These are phyloP conservation scores for Enteromius fasciolatus DNA, from an alignment of 2,797 vertebrate genomes.

Conservation along the genomic window DNA sequence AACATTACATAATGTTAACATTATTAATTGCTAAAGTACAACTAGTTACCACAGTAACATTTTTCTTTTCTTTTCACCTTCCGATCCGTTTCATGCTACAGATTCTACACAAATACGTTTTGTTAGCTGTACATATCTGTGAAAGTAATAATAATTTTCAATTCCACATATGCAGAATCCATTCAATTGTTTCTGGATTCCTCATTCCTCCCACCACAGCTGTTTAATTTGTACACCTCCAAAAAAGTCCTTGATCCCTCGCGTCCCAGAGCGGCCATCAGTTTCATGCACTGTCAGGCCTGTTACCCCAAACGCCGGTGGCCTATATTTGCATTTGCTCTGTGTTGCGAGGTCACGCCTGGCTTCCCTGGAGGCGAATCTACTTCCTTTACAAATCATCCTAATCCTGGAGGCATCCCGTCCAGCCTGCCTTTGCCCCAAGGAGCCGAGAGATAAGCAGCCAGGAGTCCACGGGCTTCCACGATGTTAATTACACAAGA, in stretches of 20 bases:
- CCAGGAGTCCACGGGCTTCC: background rate
- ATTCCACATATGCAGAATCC: background rate
- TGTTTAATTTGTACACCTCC: conserved; percentile 17
- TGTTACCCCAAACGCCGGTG: conserved; percentile 2
- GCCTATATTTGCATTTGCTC: conserved; percentile 13
- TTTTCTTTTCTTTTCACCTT: no score
- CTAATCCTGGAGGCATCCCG: conserved; percentile 23
- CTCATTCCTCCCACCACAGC: conserved; percentile 1
- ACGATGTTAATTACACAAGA: conserved; percentile 42
- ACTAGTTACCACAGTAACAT: no score
- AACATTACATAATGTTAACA: background rate
- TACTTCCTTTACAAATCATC: conserved; percentile 48
- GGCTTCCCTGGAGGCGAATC: conserved; percentile 15
- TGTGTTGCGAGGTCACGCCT: conserved; percentile 20
- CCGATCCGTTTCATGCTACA: background rate
- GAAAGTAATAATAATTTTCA: background rate
- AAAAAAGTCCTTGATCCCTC: background rate
- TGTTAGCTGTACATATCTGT: background rate
- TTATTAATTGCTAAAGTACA: background rate
- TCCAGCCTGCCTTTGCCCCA: background rate
- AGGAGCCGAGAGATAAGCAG: conserved; percentile 47
- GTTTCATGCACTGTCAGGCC: conserved; percentile 34
- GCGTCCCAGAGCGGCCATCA: conserved; percentile 25
- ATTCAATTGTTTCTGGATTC: conserved; percentile 9
- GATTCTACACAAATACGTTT: background rate